Base-by-base conservation (phyloP, 2,113 vertebrate species). In the Epinephelus fuscoguttatus region DNA sequence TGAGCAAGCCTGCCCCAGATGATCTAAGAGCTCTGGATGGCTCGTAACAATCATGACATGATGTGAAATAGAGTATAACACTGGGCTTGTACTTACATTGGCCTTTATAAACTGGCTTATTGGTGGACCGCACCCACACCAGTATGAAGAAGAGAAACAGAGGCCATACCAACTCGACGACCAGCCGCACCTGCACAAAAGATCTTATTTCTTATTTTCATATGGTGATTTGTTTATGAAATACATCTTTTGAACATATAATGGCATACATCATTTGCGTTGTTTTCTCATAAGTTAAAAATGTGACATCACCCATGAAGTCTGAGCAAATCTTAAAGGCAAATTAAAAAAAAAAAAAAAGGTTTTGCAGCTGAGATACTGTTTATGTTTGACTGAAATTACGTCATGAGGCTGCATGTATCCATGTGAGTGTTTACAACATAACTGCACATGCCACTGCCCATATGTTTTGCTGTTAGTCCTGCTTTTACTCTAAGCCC, bases 101-200 rank as follows among this genome's bases (percentile, higher is more conserved):
- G 84, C 94, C 96, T 91, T 98, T 96, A 88, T 97, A 94, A 0
- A 97, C 89, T 7, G 98, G 97, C 9, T 97, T 93, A 74, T 95
- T 99, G 83, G 96, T 98, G 74, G 97, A 93, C 60, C 98, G 96
- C 67, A 99, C 98, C 63, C 94, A 94, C 84, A 99, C 97, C 85
- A 99, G 89, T 77, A 99, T 99, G 89, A 99, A 94, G 94, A 99
- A 99, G 90, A 99, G 96, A 87, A 99, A 98, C 1, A 99, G 94
- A 78, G 98, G 98, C 98, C 98, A 99, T 64, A 96, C 53, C 64
- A 99, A 70, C 91, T 99, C 98, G 3, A 99, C 86, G 70, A 98
- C 77, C 86, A 99, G 90, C 77, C 98, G 97, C 89, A 97, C 93
- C 98, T 99, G 94, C 55, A 89, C 4, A 83, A 78, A 88, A 75